phyloP scores from a whole-genome alignment of 2,113 vertebrate genomes.

The Saguinus imperator region DNA sequence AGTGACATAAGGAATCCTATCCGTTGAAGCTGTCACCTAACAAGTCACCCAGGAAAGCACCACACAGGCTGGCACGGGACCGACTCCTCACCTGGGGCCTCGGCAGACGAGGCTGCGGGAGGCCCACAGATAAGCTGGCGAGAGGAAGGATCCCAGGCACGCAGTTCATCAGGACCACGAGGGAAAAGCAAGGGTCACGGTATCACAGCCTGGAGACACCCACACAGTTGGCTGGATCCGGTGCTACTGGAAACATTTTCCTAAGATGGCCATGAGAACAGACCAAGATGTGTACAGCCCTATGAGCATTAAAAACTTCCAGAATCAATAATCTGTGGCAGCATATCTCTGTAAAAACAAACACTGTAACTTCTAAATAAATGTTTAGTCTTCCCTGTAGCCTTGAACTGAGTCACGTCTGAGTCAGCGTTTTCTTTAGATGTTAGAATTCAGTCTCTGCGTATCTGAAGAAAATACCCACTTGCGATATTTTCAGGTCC shows the following conservation, averaged over 20 bases:
- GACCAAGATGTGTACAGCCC: conserved; percentile 73
- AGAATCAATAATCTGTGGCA: conserved; percentile 77
- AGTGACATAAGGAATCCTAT: conserved; percentile 85
- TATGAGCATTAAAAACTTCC: conserved; percentile 75
- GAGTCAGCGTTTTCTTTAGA: conserved; percentile 56
- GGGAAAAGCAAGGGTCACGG: neutral
- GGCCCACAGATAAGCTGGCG: neutral
- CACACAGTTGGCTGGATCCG: neutral
- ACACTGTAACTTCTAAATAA: conserved; percentile 86
- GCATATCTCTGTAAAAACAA: conserved; percentile 83
- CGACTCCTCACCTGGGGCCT: neutral
- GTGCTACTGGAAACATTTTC: conserved; percentile 36
- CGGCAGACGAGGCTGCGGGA: neutral
- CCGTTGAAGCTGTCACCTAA: conserved; percentile 29
- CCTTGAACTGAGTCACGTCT: conserved; percentile 42
- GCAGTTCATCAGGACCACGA: rapidly evolving
- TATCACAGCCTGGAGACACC: neutral
- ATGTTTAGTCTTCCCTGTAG: conserved; percentile 81
- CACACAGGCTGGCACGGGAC: neutral
- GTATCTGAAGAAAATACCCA: neutral
- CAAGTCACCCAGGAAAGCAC: neutral
- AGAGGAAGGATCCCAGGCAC: neutral
- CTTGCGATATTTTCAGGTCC: neutral
- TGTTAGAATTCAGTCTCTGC: neutral
- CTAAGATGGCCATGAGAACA: conserved; percentile 45